Percentiles rank a stretch among this genome's conserved stretches.
Evolutionary conservation across 2,113 vertebrate genomes (phyloP).

Genomic region (Athene noctua): DNA sequence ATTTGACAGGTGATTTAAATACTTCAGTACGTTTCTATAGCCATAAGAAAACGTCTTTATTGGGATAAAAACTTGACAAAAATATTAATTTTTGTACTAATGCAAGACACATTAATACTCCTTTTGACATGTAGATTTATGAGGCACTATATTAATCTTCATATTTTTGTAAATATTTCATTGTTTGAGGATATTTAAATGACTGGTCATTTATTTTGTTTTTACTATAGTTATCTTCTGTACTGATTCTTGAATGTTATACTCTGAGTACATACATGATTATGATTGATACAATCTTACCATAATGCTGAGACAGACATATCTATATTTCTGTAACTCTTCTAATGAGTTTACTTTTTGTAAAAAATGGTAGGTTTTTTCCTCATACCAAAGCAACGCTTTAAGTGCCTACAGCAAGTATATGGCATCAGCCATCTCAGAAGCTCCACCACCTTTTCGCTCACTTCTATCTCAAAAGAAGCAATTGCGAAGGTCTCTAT

Average conservation of each 20-base stretch:
- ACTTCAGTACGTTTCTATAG: slow-evolving; percentile 66
- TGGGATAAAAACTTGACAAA: slow-evolving; percentile 60
- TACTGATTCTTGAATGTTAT: not conserved
- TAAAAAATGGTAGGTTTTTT: not conserved
- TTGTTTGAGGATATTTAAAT: slow-evolving; percentile 13
- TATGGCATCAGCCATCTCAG: not conserved
- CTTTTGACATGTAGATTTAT: slow-evolving; percentile 42
- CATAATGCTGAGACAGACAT: not conserved
- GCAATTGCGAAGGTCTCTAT: not conserved
- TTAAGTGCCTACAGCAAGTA: not conserved
- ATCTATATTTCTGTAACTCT: not conserved
- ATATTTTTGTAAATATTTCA: slow-evolving; percentile 64
- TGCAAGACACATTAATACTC: slow-evolving; percentile 41
- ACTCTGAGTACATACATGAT: not conserved
- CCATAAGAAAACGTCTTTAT: slow-evolving; percentile 46
- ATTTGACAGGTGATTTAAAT: slow-evolving; percentile 74
- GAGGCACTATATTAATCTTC: slow-evolving; percentile 42
- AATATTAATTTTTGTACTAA: slow-evolving; percentile 59
- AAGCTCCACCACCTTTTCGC: not conserved
- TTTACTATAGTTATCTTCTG: slow-evolving; percentile 37
- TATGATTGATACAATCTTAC: not conserved
- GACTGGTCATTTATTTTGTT: slow-evolving; percentile 32
- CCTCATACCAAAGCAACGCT: not conserved
- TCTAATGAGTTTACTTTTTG: not conserved
- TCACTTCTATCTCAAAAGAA: not conserved